Evolutionary conservation across 2,888 invertebrate genomes (phyloP), one percentile per base, ranked within the genome.

Genomic region (Epiblema foenella): DNA sequence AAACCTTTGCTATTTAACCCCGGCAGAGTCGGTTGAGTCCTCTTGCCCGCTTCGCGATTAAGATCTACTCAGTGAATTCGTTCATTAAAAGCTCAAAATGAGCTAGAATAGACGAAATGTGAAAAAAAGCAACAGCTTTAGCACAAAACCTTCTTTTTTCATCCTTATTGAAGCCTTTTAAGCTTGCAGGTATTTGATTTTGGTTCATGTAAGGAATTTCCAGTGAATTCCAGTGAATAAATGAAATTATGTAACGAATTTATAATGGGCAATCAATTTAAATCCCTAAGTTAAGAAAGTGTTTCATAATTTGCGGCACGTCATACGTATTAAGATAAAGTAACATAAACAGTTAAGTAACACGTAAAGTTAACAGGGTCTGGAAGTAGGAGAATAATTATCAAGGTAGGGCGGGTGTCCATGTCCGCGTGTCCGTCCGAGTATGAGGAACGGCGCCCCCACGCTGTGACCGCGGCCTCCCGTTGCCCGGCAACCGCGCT

Each of bases 401-500:
- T 88, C 83, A 84, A 86, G 87, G 87, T 82, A 79, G 86, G 85
- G 83, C 82, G 81, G 82, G 81, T 79, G 33, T 33, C 33, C 9
- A 8, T 7, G 78, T 77, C 74, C 75, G 60, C 74, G 65, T 75
- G 85, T 83, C 79, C 85, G 86, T 83, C 81, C 84, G 83, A 90
- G 91, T 90, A 90, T 92, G 91, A 91, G 91, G 87, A 88, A 88
- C 89, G 88, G 79, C 77, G 76, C 71, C 74, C 60, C 71, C 77
- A n/a, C 46, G 46, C 79, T 78, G 82, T 91, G 91, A 91, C 92
- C 91, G 85, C 90, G 88, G 82, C 87, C 89, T 87, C 89, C 89
- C 85, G 93, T 93, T 87, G 91, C 93, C 81, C 79, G 83, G 93
- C 93, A 86, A 93, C 93, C 84, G 81, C 84, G 81, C 88, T 87